Conservation (phyloP, 2,113 vertebrate genomes). For the Sitta europaea region DNA sequence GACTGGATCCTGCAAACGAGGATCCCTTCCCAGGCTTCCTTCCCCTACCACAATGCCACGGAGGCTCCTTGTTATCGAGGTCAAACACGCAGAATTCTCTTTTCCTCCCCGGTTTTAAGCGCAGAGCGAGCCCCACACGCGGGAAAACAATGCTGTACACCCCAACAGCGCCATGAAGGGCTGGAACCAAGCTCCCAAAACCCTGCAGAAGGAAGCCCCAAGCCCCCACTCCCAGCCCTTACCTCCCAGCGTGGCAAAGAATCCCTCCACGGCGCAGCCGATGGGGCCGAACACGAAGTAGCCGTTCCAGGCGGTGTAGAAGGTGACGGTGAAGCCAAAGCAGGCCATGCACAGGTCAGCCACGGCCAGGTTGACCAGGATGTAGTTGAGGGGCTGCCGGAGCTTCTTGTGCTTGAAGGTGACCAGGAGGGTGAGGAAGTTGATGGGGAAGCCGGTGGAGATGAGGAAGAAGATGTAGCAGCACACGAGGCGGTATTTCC, state of each 20-base stretch:
- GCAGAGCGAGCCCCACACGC: fast-evolving
- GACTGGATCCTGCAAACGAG: not conserved
- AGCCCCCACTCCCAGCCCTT: not conserved
- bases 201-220: not conserved
- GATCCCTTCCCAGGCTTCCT: not conserved
- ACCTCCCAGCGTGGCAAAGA: conserved; percentile 80
- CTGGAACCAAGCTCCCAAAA: not conserved
- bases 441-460: conserved; percentile 75
- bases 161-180: fast-evolving
- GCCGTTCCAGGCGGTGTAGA: conserved; percentile 64
- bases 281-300: conserved; percentile 69
- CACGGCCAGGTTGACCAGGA: conserved; percentile 78
- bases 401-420: conserved; percentile 83
- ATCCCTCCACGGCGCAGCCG: conserved; percentile 72
- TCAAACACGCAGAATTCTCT: not conserved
- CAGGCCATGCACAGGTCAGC: conserved; percentile 75
- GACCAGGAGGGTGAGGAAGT: conserved; percentile 76
- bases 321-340: conserved; percentile 75
- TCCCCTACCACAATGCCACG: fast-evolving
- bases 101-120: fast-evolving
- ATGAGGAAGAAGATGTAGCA: conserved; percentile 80
- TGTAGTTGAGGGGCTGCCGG: conserved; percentile 79
- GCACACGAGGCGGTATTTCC: conserved; percentile 65
- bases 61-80: fast-evolving
- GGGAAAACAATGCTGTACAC: fast-evolving